A percentile compares a stretch with the other conserved stretches of the same genome.
phyloP scores from a whole-genome alignment of 2,888 invertebrate species.

The Leptarthrus brevirostris region DNA sequence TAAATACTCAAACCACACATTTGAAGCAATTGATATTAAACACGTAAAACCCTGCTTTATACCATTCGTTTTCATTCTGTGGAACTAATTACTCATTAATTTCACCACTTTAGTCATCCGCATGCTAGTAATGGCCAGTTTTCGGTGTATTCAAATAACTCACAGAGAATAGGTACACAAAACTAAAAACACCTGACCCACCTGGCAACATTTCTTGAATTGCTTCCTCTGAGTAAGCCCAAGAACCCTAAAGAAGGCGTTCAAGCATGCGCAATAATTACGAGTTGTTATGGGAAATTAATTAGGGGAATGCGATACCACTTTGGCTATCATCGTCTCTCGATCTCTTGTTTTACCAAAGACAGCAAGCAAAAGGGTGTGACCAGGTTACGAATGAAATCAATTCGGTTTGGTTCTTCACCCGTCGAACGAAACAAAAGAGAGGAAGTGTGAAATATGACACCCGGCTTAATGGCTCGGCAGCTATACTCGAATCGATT shows the following conservation, averaged over 20 bases:
- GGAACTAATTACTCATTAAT: not conserved
- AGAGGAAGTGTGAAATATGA: not conserved
- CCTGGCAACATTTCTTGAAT: not conserved
- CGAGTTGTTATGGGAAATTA: constrained; percentile 31
- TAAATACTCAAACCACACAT: no score
- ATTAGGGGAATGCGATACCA: constrained; percentile 17
- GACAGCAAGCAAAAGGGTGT: not conserved
- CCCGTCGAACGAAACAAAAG: not conserved
- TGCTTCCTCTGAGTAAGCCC: not conserved
- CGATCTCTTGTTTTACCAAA: not conserved
- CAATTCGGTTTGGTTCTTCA: not conserved
- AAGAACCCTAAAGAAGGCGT: constrained; percentile 15
- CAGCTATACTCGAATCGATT: constrained; percentile 13
- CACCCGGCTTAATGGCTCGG: not conserved
- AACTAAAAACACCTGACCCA: not conserved
- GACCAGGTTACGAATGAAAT: not conserved
- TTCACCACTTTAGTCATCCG: not conserved
- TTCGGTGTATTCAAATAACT: not conserved
- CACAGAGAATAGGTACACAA: not conserved
- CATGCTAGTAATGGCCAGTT: not conserved
- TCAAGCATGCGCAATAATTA: constrained; percentile 23
- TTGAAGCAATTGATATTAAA: no score
- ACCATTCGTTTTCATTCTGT: not conserved
- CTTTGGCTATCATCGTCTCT: not conserved
- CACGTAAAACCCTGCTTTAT: no score